Base-by-base conservation (phyloP, 2,888 invertebrate genomes). In the Phyto melanocephala region DNA sequence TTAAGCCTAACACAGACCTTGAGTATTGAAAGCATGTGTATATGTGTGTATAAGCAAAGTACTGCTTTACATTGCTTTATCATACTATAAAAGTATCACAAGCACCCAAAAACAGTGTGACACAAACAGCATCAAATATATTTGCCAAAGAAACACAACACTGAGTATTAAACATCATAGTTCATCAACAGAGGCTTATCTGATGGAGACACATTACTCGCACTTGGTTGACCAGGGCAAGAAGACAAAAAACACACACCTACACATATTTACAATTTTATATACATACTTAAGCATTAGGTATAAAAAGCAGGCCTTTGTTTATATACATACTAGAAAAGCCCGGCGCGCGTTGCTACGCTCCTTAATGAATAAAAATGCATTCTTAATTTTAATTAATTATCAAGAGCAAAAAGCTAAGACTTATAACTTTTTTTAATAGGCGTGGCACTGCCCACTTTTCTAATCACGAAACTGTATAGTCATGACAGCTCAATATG, bases 131-230 rank as follows among this genome's bases (percentile, higher is more conserved):
- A 78, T 78, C 71, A 17, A 60, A 60, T 17, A 45, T 24, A 42
- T 60, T 71, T 54, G 63, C 60, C 33, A 74, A 22, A 13, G 54
- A 50, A 35, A 75, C 33, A 13, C 17, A 52, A 35, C 42, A 62
- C 68, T 35, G 50, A 58, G 68, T 54, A 70, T 70, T 71, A 71
- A 74, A 62, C 70, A 80, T 81, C 77, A 84, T 65, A 82, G 82
- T 81, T 85, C 84, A 84, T 80, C 85, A 81, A 75, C 67, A 81
- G 28, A 28, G 79, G 50, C 28, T 84, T 85, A 87, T 87, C 87
- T 87, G 87, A 87, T 87, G 85, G 86, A 86, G 87, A 87, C 87
- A 85, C 81, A 87, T 87, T 87, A 87, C 84, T 86, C 72, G 83
- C 87, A 85, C 85, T 83, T 85, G 87, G 85, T 67, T 87, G 86